Evolutionary conservation across 2,797 vertebrate species (phyloP).

Genomic region (Enteromius unitaeniatus): DNA sequence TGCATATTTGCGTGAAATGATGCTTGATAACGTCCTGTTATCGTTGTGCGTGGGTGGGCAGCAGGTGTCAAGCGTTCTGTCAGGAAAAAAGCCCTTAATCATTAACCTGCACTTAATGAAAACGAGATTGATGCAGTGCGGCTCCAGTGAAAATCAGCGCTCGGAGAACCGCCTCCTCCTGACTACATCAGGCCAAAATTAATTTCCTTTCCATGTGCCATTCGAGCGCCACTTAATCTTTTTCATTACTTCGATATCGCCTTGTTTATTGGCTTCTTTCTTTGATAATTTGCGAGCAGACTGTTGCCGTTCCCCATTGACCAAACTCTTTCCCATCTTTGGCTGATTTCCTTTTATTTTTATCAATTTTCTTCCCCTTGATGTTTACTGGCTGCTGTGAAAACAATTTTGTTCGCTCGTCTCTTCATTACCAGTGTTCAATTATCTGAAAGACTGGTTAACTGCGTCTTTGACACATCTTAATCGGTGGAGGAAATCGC

Average conservation of each 20-base stretch:
- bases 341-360: conserved; percentile 4
- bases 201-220: conserved; percentile 64
- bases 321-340: conserved; percentile 34
- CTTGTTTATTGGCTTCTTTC: conserved; percentile 55
- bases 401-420: conserved; percentile 25
- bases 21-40: conserved; percentile 40
- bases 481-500: not conserved
- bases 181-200: conserved; percentile 66
- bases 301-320: conserved; percentile 51
- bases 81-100: conserved; percentile 52
- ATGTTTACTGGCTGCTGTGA: not conserved
- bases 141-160: conserved; percentile 17
- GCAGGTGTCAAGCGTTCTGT: conserved; percentile 48
- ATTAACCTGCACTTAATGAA: conserved; percentile 67
- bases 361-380: not conserved
- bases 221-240: conserved; percentile 49
- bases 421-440: conserved; percentile 12
- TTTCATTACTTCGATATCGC: conserved; percentile 63
- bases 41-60: conserved; percentile 39
- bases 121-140: conserved; percentile 47
- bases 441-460: conserved; percentile 20
- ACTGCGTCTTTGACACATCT: not conserved
- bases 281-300: conserved; percentile 35
- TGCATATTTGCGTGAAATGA: conserved; percentile 26
- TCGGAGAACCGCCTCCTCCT: conserved; percentile 39